Evolutionary conservation across 1,140 invertebrate species (phyloP), one percentile per base, ranked within the genome.

Genomic region (Caenorhabditis brenneri): DNA sequence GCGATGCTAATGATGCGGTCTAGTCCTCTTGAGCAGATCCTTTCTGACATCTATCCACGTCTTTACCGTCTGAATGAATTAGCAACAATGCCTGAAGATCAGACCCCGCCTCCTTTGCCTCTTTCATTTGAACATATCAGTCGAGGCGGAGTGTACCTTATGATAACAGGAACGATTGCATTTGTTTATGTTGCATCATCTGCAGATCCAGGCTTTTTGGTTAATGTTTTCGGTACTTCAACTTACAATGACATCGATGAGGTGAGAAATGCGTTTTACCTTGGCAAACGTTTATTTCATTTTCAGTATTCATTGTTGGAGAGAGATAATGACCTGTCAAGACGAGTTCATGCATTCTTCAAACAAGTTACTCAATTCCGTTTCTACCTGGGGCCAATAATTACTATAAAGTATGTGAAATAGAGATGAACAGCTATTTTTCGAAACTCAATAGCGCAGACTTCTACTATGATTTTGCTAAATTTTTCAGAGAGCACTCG

Each of bases 1-100:
- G 94, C 95, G 58, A 96, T 99, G 96, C 95, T 96, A 90, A 94
- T 95, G 91, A 94, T 97, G 93, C 99, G 99, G 92, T 94, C 94
- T 36, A 91, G 96, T 87, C 96, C 97, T 24, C 91, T 97, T 22
- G 91, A 92, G 79, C 93, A 94, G 88, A 93, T 99, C 4, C 93
- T 98, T 87, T 94, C 96, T 87, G 93, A 93, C 79, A 93, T 98
- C 83, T 97, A 98, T 93, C 97, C 97, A 12, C 94, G 96, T 91
- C 92, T 99, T 48, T 99, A 98, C 92, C 94, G 96, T 9, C 91
- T 99, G 53, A 95, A 97, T 91, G 91, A 87, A 58, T 91, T 86
- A 92, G 93, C 94, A 55, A 92, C 93, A 39, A 84, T 85, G 78
- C 42, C 33, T n/a, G 83, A 86, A 48, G 42, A 53, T 29, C 9